Conservation (phyloP, 2,113 vertebrate genomes). For the Tichodroma muraria region DNA sequence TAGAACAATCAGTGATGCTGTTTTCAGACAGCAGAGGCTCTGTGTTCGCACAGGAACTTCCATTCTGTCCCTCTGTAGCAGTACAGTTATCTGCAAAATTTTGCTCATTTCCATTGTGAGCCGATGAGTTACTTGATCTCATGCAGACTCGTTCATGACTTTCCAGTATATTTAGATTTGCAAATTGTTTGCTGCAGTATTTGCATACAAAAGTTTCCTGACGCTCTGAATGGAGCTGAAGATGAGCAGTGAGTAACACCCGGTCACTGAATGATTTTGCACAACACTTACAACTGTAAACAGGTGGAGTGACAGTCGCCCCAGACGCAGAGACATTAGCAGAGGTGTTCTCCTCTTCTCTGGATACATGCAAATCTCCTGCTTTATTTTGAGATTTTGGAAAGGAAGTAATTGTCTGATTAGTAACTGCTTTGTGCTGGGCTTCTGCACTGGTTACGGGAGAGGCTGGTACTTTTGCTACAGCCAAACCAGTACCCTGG, state of each 20-base stretch:
- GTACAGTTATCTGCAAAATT: conserved; percentile 52
- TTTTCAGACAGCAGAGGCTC: conserved; percentile 61
- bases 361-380: conserved; percentile 26
- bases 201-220: conserved; percentile 85
- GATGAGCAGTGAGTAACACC: conserved; percentile 76
- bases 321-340: conserved; percentile 46
- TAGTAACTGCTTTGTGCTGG: background rate
- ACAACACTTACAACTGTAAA: conserved; percentile 80
- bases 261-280: conserved; percentile 82
- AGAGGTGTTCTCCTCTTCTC: conserved; percentile 56
- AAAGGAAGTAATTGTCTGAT: conserved; percentile 7
- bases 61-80: conserved; percentile 62
- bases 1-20: conserved; percentile 56
- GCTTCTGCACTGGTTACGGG: conserved; percentile 8
- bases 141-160: conserved; percentile 87
- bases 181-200: conserved; percentile 89
- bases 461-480: conserved; percentile 22
- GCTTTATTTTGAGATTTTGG: conserved; percentile 39
- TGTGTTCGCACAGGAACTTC: conserved; percentile 21
- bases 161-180: conserved; percentile 82
- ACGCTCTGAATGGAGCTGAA: conserved; percentile 83
- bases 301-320: conserved; percentile 63
- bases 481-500: background rate
- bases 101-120: conserved; percentile 55
- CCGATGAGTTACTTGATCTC: conserved; percentile 30